These are phyloP conservation scores for Fistularia tabacaria DNA, from an alignment of 2,797 vertebrate species.

Conservation along the genomic window DNA sequence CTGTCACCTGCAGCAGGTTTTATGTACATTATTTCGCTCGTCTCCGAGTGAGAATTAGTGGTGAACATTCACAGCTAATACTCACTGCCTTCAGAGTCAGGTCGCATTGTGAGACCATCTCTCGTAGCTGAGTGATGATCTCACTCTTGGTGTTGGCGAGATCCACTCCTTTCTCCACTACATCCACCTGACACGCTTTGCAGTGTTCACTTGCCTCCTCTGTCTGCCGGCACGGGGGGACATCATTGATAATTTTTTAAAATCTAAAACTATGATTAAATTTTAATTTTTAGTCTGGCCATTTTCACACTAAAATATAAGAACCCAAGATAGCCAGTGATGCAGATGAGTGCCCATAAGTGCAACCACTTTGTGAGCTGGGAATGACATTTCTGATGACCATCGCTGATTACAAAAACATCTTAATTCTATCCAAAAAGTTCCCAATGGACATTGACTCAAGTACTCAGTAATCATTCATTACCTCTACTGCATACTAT, in stretches of 20 bases:
- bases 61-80: slow-evolving; percentile 3
- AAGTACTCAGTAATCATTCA: too few species aligned
- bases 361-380: too few species aligned
- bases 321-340: too few species aligned
- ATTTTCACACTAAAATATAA: neutral
- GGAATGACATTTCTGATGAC: too few species aligned
- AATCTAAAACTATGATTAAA: too few species aligned
- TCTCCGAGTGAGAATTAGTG: neutral
- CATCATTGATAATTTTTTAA: too few species aligned
- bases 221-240: slow-evolving; percentile 67
- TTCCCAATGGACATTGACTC: too few species aligned
- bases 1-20: slow-evolving; percentile 80
- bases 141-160: slow-evolving; percentile 88
- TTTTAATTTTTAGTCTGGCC: neutral
- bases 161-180: slow-evolving; percentile 82
- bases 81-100: slow-evolving; percentile 96
- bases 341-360: too few species aligned
- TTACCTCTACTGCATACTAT: too few species aligned
- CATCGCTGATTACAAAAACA: too few species aligned
- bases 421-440: too few species aligned
- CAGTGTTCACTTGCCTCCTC: slow-evolving; percentile 90
- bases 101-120: slow-evolving; percentile 95
- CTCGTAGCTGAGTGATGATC: slow-evolving; percentile 87
- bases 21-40: neutral
- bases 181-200: slow-evolving; percentile 84